A percentile compares a stretch with the other conserved stretches of the same genome.
Conservation (phyloP, 2,888 invertebrate species). For the Salticus scenicus region DNA sequence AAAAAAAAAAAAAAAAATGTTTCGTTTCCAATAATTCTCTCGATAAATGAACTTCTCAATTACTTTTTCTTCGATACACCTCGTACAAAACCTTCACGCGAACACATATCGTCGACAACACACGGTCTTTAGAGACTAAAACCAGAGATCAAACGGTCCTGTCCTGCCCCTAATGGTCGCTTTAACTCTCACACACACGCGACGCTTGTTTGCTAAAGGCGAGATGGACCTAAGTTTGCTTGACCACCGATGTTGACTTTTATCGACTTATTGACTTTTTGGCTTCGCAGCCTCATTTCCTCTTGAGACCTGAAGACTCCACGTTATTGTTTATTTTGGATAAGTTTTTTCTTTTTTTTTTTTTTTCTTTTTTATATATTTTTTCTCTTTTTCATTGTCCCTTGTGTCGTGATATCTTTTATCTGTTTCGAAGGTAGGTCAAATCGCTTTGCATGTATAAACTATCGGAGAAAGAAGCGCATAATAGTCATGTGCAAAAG, state of each 20-base stretch:
- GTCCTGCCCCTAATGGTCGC: background rate
- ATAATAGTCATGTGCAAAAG: too few relatives aligned
- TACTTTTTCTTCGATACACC: background rate
- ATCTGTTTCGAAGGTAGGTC: background rate
- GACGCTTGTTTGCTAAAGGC: conserved; percentile 64
- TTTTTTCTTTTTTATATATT: background rate
- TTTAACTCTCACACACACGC: conserved; percentile 36
- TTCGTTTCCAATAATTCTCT: background rate
- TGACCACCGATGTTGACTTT: conserved; percentile 35
- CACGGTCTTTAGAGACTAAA: background rate
- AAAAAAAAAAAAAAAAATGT: too few relatives aligned
- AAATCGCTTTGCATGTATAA: background rate
- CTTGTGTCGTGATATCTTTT: conserved; percentile 9
- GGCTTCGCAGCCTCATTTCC: conserved; percentile 43
- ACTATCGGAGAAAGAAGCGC: background rate
- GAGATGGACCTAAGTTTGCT: conserved; percentile 34
- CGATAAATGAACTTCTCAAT: conserved; percentile 14
- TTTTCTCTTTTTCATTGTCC: background rate
- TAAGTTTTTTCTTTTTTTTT: background rate
- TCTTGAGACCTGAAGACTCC: background rate
- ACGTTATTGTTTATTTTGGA: conserved; percentile 4
- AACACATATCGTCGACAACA: background rate
- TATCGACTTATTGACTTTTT: conserved; percentile 56
- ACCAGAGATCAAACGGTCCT: background rate
- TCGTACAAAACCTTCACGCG: background rate